Evolutionary conservation across 2,888 invertebrate species (phyloP).

Genomic region (Calameuta filiformis): DNA sequence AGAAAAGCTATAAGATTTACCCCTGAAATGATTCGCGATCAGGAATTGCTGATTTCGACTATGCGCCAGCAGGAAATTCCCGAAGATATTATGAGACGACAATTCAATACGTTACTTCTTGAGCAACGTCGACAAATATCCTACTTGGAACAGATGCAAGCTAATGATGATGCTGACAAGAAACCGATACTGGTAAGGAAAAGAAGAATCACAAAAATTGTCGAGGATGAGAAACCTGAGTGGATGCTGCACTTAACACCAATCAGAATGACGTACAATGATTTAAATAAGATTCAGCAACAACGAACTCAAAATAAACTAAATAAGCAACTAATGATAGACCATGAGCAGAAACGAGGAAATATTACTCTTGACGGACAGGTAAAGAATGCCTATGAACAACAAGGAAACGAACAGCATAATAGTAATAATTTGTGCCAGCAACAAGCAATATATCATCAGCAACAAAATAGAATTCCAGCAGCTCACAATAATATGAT

Average conservation of each 20-base stretch:
- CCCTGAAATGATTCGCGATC: slow-evolving; percentile 52
- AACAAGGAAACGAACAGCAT: background rate
- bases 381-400: background rate
- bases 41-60: slow-evolving; percentile 47
- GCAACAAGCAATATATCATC: no score
- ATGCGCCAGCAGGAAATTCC: slow-evolving; percentile 54
- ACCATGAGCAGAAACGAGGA: background rate
- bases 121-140: slow-evolving; percentile 50
- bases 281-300: slow-evolving; percentile 25
- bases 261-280: slow-evolving; percentile 41
- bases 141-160: slow-evolving; percentile 19
- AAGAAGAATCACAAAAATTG: slow-evolving; percentile 18
- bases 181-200: background rate
- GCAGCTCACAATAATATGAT: slow-evolving; percentile 2
- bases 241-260: slow-evolving; percentile 58
- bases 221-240: slow-evolving; percentile 49
- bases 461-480: background rate
- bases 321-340: no score
- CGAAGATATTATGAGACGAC: slow-evolving; percentile 51
- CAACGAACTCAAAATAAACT: background rate
- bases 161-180: background rate
- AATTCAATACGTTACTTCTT: slow-evolving; percentile 50
- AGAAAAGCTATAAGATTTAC: slow-evolving; percentile 41
- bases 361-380: background rate
- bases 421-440: background rate